Base-by-base conservation (phyloP, 2,113 vertebrate species). In the Thamnaconus septentrionalis region DNA sequence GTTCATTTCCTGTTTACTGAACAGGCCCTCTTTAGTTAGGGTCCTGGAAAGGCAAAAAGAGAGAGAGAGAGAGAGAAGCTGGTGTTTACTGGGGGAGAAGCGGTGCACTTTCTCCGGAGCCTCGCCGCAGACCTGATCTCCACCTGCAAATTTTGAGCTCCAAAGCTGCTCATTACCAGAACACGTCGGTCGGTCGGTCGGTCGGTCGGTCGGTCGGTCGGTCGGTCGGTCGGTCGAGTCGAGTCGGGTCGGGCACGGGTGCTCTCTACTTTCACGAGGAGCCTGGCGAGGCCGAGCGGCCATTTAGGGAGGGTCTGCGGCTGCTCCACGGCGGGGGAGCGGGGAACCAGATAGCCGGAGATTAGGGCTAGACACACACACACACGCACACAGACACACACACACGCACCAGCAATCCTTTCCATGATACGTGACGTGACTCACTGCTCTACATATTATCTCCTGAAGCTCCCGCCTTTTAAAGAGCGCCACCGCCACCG, bases 1-100 rank as follows among this genome's bases (percentile, higher is more conserved):
- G 77, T 85, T 91, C 88, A 90, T 87, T 93, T 95, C 92, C 92
- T 93, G 88, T 93, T 93, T 94, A 90, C 83, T 83, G 64, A 85
- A 72, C 46, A 43, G 69, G 77, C 83, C 80, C 81, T 69, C 73
- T 88, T 61, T 75, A 81, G 85, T 79, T 86, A 86, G 84, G 84
- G 88, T 83, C 78, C 78, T 82, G 72, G 18, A 31, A 31, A 31
- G 18, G 18, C n/a, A n/a, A 31, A 31, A 31, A 31, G 18, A 31
- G 18, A 31, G 18, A 31, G 18, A 31, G 18, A 31, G 18, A 31
- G 48, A 50, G 48, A 72, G 75, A 78, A 77, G 60, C 78, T 80
- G 85, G 62, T 76, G 76, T 88, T 90, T 91, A 89, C 86, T 63
- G 66, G 0, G 0, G 0, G 0, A 31, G 71, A 62, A 87, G 82